Evolutionary conservation across 2,113 vertebrate species (phyloP).

Genomic region (Cyanoderma ruficeps): DNA sequence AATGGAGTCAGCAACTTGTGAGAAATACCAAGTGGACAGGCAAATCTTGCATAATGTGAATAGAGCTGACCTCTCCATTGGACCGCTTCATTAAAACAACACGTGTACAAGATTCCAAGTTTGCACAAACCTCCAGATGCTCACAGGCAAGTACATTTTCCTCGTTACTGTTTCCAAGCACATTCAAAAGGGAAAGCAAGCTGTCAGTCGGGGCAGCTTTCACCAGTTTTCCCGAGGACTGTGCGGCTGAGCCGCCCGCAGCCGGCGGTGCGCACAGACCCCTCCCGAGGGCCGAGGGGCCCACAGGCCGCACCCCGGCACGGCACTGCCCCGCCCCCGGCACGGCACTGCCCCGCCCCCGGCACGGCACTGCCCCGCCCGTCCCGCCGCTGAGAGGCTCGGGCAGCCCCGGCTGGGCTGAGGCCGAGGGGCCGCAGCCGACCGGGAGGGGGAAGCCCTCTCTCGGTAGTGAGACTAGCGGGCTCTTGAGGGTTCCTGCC

Average conservation of each 20-base stretch:
- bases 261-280: rapidly evolving
- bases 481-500: neutral
- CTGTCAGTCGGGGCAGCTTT: rapidly evolving
- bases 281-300: neutral
- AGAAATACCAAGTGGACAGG: neutral
- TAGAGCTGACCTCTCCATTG: neutral
- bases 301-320: neutral
- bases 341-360: no score
- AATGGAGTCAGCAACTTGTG: neutral
- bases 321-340: no score
- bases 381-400: no score
- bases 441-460: neutral
- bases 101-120: rapidly evolving
- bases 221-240: no score
- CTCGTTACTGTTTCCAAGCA: neutral
- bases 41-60: neutral
- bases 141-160: neutral
- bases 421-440: neutral
- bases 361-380: no score
- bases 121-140: neutral
- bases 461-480: rapidly evolving
- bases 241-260: neutral
- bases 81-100: rapidly evolving
- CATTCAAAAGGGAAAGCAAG: no score
- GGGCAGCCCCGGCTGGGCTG: neutral